Evolutionary conservation across 2,888 invertebrate species (phyloP).

Genomic region (Temnothorax rugatulus): DNA sequence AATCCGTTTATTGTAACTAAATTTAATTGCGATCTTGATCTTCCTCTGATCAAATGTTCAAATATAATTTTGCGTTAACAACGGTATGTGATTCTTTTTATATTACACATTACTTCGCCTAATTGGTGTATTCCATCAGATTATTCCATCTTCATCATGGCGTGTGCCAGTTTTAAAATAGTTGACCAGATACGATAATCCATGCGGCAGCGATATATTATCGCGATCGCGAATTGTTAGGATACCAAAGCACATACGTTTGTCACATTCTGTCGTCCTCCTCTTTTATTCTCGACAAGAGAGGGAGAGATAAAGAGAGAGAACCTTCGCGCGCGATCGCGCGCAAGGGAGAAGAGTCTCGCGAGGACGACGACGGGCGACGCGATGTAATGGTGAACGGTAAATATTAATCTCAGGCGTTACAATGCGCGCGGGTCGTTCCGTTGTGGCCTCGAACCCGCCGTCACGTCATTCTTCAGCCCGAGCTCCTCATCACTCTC

Average conservation of each 20-base stretch:
- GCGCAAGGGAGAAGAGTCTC: slow-evolving; percentile 34
- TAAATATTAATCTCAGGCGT: slow-evolving; percentile 73
- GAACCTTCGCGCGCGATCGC: slow-evolving; percentile 19
- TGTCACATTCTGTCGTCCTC: slow-evolving; percentile 6
- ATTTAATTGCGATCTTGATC: neutral
- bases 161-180: neutral
- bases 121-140: neutral
- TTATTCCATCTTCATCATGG: neutral
- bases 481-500: slow-evolving; percentile 81
- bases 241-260: neutral
- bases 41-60: neutral
- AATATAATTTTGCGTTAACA: neutral
- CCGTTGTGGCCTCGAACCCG: slow-evolving; percentile 59
- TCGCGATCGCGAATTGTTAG: neutral
- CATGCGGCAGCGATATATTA: no score
- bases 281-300: slow-evolving; percentile 28
- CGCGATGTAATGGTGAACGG: slow-evolving; percentile 66
- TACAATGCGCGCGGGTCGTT: slow-evolving; percentile 65
- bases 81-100: neutral
- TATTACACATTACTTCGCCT: neutral
- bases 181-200: slow-evolving; percentile 6
- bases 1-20: slow-evolving; percentile 24
- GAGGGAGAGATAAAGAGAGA: neutral
- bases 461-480: slow-evolving; percentile 76
- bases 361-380: slow-evolving; percentile 55